A percentile compares a stretch with the other conserved stretches of the same genome.
phyloP scores from a whole-genome alignment of 2,113 vertebrate genomes.

The Galemys pyrenaicus region DNA sequence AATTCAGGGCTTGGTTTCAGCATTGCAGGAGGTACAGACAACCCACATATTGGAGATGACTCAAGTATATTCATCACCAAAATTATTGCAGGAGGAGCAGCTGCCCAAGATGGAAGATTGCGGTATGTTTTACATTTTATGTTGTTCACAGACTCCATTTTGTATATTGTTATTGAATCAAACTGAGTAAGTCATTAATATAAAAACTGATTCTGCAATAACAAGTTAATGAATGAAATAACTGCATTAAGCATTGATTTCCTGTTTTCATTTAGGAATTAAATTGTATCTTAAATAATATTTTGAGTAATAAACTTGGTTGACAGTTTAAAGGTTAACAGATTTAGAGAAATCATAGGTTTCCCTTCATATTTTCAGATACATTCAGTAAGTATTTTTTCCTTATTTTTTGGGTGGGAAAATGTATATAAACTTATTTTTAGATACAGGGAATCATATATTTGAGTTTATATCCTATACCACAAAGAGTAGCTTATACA shows the following conservation, averaged over 20 bases:
- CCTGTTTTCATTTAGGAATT: constrained; percentile 39
- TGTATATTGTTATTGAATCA: constrained; percentile 33
- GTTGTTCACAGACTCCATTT: background rate
- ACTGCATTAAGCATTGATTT: constrained; percentile 39
- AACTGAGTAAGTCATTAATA: background rate
- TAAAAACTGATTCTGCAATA: background rate
- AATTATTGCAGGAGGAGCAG: constrained; percentile 96
- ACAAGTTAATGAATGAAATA: background rate
- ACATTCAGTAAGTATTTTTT: constrained; percentile 14
- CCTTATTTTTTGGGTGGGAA: constrained; percentile 20
- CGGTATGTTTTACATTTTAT: constrained; percentile 86
- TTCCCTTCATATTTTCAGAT: constrained; percentile 42
- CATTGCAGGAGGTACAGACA: constrained; percentile 97
- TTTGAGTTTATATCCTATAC: background rate
- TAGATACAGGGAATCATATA: background rate
- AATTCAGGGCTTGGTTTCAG: constrained; percentile 99
- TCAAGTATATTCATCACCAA: constrained; percentile 99
- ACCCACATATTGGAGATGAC: constrained; percentile 98
- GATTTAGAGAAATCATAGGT: constrained; percentile 38
- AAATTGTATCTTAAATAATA: constrained; percentile 32
- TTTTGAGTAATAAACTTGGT: constrained; percentile 41
- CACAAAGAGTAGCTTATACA: constrained; percentile 20
- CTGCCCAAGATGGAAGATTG: constrained; percentile 96
- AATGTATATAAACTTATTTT: constrained; percentile 11
- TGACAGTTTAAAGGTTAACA: background rate